A percentile compares a stretch with the other conserved stretches of the same genome.
Conservation (phyloP, 2,797 vertebrate species). For the Prionace glauca region DNA sequence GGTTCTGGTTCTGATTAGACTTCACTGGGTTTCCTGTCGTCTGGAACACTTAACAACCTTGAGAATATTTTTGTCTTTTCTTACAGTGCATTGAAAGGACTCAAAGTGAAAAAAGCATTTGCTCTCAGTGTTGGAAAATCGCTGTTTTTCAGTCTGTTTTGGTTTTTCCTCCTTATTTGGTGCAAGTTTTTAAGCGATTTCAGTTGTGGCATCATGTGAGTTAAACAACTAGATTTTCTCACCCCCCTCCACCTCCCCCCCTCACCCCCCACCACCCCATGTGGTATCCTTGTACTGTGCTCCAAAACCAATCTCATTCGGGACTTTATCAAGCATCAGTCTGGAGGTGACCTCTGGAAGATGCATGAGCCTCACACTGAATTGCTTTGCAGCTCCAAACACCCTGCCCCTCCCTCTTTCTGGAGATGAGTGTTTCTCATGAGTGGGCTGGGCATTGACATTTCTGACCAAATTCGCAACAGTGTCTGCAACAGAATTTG, state of each 20-base stretch:
- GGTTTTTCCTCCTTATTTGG: background rate
- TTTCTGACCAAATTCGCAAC: background rate
- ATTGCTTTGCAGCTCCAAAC: background rate
- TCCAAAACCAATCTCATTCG: background rate
- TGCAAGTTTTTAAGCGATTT: background rate
- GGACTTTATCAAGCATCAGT: background rate
- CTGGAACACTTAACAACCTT: background rate
- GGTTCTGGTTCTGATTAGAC: background rate
- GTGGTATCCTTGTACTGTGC: too few relatives aligned
- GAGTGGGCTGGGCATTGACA: background rate
- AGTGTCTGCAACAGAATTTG: background rate
- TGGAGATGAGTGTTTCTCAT: background rate
- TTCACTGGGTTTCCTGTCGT: constrained; percentile 11
- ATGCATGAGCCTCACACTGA: background rate
- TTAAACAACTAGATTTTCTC: background rate
- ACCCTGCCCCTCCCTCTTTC: background rate
- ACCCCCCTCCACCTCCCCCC: too few relatives aligned
- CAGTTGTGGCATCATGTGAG: background rate
- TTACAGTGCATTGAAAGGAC: background rate
- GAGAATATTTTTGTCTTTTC: constrained; percentile 16
- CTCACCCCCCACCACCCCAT: too few relatives aligned
- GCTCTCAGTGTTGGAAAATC: background rate
- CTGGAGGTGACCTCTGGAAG: background rate
- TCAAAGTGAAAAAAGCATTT: background rate
- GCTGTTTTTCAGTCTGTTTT: background rate